Base-by-base conservation (phyloP, 2,797 vertebrate genomes). In the Eleutherodactylus coqui region DNA sequence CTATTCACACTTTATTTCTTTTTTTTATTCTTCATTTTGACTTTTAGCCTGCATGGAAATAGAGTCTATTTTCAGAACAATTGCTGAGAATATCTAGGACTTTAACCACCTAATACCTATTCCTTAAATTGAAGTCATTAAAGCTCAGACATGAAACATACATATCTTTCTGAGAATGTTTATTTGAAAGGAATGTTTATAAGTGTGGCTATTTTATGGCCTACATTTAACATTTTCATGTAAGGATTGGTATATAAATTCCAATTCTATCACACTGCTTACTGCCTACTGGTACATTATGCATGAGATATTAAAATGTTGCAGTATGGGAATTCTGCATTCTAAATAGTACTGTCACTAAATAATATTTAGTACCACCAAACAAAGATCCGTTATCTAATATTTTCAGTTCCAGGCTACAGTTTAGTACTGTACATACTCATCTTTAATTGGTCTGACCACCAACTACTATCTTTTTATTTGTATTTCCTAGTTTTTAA, bases 81-180 rank as follows among this genome's bases (percentile, higher is more conserved):
- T 75, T 67, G 51, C 4, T 81, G 16, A 64, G 34, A 75, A 86
- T 51, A 81, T 49, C 43, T 45, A 86, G 75, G 78, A 67, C 43
- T 34, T 67, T 75, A 75, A 32, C 53, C 58, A 11, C 55, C 29
- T 62, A 76, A 67, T 81, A 32, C 70, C 34, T 76, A 85, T 73
- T 85, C 10, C 51, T 75, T 70, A 75, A 76, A 75, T 73, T 38
- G 41, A 86, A 81, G 24, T 49, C 29, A 75, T 86, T 81, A 72
- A 16, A 62, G 67, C 73, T 80, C 38, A 85, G 77, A 62, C 84
- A 86, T 85, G 77, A 85, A 77, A n/a, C 67, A 77, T 38, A 77
- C 77, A 47, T 72, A 45, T 81, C 34, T 77, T 47, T 49, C 36
- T 72, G 10, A 11, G 27, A 58, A 80, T 73, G 32, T 75, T 81